A percentile compares a stretch with the other conserved stretches of the same genome.
These are phyloP conservation scores for Hippocampus mohnikei DNA, from an alignment of 2,113 vertebrate species.

Conservation along the genomic window DNA sequence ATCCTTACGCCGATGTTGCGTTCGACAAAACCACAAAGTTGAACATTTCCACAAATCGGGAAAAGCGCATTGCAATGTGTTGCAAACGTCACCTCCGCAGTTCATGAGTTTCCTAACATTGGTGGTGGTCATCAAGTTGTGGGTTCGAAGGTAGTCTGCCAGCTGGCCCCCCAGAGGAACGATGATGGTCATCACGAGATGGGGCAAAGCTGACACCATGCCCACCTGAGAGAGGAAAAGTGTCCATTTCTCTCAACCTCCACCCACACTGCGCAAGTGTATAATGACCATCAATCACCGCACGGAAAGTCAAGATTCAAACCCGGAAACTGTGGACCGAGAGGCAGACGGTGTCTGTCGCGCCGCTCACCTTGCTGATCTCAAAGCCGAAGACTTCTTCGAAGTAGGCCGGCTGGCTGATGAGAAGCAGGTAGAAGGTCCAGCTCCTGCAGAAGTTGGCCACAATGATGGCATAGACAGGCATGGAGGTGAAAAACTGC, in stretches of 20 bases:
- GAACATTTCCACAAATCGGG: no score
- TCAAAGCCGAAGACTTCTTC: slow-evolving; percentile 91
- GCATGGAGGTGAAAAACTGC: slow-evolving; percentile 93
- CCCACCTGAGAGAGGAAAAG: slow-evolving; percentile 72
- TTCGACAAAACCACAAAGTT: no score
- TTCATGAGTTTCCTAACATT: slow-evolving; percentile 94
- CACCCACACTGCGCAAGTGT: not conserved
- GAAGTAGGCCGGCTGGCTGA: slow-evolving; percentile 91
- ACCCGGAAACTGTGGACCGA: no score
- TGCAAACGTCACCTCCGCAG: slow-evolving; percentile 79
- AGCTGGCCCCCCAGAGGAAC: slow-evolving; percentile 89
- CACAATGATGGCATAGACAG: slow-evolving; percentile 90
- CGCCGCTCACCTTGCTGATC: slow-evolving; percentile 83
- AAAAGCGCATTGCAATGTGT: no score
- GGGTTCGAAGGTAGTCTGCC: slow-evolving; percentile 82
- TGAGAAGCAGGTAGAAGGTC: slow-evolving; percentile 92
- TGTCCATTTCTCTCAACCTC: not conserved
- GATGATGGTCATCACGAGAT: slow-evolving; percentile 91
- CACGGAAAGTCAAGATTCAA: no score
- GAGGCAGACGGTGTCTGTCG: not conserved
- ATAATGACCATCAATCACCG: not conserved
- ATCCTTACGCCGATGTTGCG: no score
- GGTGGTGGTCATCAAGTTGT: slow-evolving; percentile 86
- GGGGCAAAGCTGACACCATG: slow-evolving; percentile 84
- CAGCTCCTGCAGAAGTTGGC: slow-evolving; percentile 93